These are phyloP conservation scores for Porites lobata DNA, from an alignment of 92 coral and sea anemone genomes.

Conservation along the genomic window DNA sequence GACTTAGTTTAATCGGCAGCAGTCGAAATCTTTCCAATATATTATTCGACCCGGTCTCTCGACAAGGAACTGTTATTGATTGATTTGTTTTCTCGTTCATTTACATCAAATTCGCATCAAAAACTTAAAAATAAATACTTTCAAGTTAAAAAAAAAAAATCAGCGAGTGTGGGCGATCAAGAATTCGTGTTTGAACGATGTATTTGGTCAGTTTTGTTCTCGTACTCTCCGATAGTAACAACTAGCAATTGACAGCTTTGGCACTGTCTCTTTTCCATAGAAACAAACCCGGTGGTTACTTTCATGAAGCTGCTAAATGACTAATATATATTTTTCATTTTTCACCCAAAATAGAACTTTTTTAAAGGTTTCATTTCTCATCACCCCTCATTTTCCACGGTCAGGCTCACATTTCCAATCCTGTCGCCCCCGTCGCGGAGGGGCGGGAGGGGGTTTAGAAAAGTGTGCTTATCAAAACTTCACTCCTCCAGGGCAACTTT, in stretches of 20 bases:
- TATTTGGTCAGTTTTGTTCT: not conserved
- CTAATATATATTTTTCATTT: too few relatives aligned
- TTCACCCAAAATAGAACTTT: too few relatives aligned
- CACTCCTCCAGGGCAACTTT: too few relatives aligned
- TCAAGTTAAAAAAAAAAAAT: not conserved
- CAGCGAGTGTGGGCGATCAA: not conserved
- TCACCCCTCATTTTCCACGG: too few relatives aligned
- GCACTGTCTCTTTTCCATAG: not conserved
- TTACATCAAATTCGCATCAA: not conserved
- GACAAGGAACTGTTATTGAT: not conserved
- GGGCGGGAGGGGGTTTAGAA: too few relatives aligned
- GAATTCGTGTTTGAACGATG: not conserved
- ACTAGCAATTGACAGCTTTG: not conserved
- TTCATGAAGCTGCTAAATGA: too few relatives aligned
- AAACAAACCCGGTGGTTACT: too few relatives aligned
- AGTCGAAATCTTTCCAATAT: slow-evolving; percentile 14
- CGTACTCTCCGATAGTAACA: not conserved
- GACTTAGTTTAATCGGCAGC: slow-evolving; percentile 19
- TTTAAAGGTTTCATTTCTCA: too few relatives aligned
- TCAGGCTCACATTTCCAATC: too few relatives aligned
- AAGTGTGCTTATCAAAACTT: too few relatives aligned
- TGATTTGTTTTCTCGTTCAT: not conserved
- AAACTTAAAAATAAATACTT: not conserved
- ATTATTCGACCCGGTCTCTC: not conserved
- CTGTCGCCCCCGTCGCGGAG: too few relatives aligned